phyloP scores from a whole-genome alignment of 2,113 vertebrate species.

The Hymenochirus boettgeri region DNA sequence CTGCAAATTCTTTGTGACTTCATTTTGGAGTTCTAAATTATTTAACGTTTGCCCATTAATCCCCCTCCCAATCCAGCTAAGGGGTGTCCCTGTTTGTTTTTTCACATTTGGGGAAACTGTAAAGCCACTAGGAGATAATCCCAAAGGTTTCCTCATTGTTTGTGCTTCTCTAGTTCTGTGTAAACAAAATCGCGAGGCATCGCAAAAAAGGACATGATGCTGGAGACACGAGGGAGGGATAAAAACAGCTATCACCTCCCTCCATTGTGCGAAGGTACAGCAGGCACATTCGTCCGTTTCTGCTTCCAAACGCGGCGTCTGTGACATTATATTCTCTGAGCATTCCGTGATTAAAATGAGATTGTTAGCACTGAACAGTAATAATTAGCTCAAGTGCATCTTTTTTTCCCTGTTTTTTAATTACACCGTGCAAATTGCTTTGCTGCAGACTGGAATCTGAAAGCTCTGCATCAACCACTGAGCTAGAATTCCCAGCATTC shows the following conservation, averaged over 20 bases:
- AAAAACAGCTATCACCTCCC: not conserved
- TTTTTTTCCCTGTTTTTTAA: not conserved
- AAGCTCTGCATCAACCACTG: too few species aligned
- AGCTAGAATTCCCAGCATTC: too few species aligned
- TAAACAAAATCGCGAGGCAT: not conserved
- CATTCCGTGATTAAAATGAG: not conserved
- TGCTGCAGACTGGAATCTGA: too few species aligned
- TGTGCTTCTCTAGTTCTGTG: slow-evolving; percentile 8
- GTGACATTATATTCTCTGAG: not conserved
- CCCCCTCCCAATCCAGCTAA: too few species aligned
- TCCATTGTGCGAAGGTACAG: not conserved
- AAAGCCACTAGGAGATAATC: not conserved
- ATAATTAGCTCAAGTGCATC: not conserved
- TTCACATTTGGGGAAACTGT: not conserved
- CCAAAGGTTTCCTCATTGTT: slow-evolving; percentile 7
- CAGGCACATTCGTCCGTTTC: not conserved
- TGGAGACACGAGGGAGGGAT: not conserved
- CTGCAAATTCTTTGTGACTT: slow-evolving; percentile 12
- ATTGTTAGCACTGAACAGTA: not conserved
- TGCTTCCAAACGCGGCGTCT: not conserved
- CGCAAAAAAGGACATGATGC: slow-evolving; percentile 13
- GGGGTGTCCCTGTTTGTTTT: too few species aligned
- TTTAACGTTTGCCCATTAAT: slow-evolving; percentile 15
- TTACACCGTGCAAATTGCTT: not conserved
- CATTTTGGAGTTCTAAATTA: slow-evolving; percentile 21